These are phyloP conservation scores for Sandelia bainsii DNA, from an alignment of 2,797 vertebrate species.

Conservation along the genomic window DNA sequence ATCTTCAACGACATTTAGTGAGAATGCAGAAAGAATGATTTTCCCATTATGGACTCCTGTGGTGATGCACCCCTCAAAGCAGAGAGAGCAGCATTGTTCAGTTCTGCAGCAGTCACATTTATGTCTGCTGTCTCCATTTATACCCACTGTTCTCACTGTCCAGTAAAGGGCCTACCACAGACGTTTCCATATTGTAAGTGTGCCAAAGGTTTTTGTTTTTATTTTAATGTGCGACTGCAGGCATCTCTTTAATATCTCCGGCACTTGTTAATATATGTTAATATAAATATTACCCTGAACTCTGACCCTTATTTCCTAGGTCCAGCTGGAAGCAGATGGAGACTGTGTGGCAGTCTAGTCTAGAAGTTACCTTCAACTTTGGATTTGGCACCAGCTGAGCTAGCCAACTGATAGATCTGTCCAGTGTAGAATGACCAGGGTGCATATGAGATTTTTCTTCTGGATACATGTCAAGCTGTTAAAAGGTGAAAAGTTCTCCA, in stretches of 20 bases:
- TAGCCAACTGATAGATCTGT: slow-evolving; percentile 32
- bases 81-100: slow-evolving; percentile 27
- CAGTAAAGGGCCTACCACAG: slow-evolving; percentile 43
- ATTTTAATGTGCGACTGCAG: slow-evolving; percentile 61
- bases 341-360: slow-evolving; percentile 45
- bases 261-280: slow-evolving; percentile 82
- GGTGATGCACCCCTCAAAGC: slow-evolving; percentile 64
- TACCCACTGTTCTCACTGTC: slow-evolving; percentile 25
- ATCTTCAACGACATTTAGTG: slow-evolving; percentile 47
- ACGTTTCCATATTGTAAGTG: slow-evolving; percentile 55
- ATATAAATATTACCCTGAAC: slow-evolving; percentile 85
- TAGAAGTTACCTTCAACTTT: slow-evolving; percentile 46
- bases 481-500: slow-evolving; percentile 21
- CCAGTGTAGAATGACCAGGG: slow-evolving; percentile 6
- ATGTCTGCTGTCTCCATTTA: slow-evolving; percentile 67
- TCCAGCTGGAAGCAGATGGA: slow-evolving; percentile 81
- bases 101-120: slow-evolving; percentile 59
- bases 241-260: slow-evolving; percentile 56
- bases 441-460: slow-evolving; percentile 34
- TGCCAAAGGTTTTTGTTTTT: slow-evolving; percentile 69
- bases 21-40: slow-evolving; percentile 65
- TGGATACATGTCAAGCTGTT: slow-evolving; percentile 22
- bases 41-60: slow-evolving; percentile 77
- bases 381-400: slow-evolving; percentile 53
- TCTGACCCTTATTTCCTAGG: slow-evolving; percentile 80